Percentiles rank a stretch among this genome's conserved stretches.
Evolutionary conservation across 1,140 invertebrate genomes (phyloP).

Genomic region (Diorhabda sublineata): DNA sequence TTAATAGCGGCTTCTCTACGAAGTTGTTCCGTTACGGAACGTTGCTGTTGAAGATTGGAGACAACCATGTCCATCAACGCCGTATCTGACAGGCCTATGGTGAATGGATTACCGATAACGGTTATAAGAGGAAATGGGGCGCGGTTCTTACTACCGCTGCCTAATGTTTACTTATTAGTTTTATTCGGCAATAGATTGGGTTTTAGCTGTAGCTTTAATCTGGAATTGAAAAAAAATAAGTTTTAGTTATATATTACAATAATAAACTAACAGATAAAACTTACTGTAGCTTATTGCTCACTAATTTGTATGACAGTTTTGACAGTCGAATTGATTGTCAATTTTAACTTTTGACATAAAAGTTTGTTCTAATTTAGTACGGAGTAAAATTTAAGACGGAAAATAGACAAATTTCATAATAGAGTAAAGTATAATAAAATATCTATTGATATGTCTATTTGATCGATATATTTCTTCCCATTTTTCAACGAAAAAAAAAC

Average conservation of each 20-base stretch:
- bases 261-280: neutral
- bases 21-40: constrained; percentile 88
- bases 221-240: neutral
- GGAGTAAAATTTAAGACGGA: too few relatives aligned
- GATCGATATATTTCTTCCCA: too few relatives aligned
- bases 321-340: too few relatives aligned
- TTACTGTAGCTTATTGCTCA: neutral
- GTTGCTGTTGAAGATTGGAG: constrained; percentile 85
- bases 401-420: too few relatives aligned
- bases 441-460: too few relatives aligned
- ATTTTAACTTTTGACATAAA: too few relatives aligned
- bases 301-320: neutral
- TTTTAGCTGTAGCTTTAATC: neutral
- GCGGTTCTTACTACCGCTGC: constrained; percentile 6
- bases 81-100: constrained; percentile 77
- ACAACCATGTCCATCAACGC: constrained; percentile 88
- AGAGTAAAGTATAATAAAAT: too few relatives aligned
- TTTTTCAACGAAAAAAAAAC: too few relatives aligned
- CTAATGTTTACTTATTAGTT: neutral
- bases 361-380: too few relatives aligned
- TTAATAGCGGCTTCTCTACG: constrained; percentile 86
- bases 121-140: constrained; percentile 26
- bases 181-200: neutral
- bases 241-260: neutral
- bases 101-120: constrained; percentile 38